Conservation (phyloP, 2,113 vertebrate species). For the Pluvianellus socialis region DNA sequence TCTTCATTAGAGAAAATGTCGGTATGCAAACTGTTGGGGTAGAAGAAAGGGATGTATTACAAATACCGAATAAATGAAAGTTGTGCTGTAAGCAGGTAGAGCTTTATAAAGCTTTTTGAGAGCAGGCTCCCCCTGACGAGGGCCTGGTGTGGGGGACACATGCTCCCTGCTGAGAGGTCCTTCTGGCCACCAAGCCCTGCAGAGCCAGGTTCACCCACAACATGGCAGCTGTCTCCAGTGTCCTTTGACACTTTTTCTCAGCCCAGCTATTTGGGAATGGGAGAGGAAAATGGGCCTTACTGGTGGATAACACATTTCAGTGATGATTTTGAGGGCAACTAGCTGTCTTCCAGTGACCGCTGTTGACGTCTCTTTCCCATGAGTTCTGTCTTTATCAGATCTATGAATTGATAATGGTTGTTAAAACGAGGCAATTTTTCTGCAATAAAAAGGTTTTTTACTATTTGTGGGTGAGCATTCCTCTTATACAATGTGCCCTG, state of each 20-base stretch:
- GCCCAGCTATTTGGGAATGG: neutral
- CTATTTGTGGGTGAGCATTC: neutral
- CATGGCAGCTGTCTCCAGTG: neutral
- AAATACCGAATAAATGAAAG: neutral
- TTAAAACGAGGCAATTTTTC: neutral
- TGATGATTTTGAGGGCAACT: neutral
- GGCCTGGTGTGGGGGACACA: neutral
- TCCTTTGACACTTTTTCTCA: neutral
- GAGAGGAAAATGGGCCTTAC: neutral
- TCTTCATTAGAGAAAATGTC: neutral
- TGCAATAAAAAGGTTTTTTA: neutral
- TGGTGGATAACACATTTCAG: neutral
- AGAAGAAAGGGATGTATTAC: neutral
- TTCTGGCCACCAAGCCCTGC: neutral
- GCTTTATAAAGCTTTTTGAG: neutral
- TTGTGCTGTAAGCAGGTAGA: neutral
- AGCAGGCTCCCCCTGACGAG: rapidly evolving
- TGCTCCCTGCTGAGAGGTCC: neutral
- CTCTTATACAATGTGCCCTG: neutral
- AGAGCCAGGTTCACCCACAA: neutral
- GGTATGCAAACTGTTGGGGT: neutral
- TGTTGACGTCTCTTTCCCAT: neutral
- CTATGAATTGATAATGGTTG: neutral
- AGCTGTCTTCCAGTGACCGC: neutral
- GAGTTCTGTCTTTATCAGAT: neutral